A percentile compares a stretch with the other conserved stretches of the same genome.
These are phyloP conservation scores for Entomobrya proxima DNA, from an alignment of 2,888 invertebrate species.

Conservation along the genomic window DNA sequence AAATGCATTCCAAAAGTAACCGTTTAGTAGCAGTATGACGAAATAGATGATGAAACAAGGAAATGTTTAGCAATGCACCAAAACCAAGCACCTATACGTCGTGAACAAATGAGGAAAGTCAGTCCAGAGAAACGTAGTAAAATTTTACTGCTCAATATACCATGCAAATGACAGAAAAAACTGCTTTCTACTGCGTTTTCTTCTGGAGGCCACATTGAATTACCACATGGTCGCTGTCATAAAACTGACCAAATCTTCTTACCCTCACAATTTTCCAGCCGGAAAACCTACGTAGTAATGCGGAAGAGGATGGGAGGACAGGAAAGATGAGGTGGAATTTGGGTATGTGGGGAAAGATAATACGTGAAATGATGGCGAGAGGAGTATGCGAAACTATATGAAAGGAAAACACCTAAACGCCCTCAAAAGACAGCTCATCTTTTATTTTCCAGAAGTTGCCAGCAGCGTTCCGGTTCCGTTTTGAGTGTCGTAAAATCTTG, in stretches of 20 bases:
- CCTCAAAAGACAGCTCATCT: neutral
- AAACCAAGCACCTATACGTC: neutral
- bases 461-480: slow-evolving; percentile 36
- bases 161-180: slow-evolving; percentile 62
- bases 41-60: slow-evolving; percentile 2
- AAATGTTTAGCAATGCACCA: neutral
- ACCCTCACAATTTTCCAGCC: neutral
- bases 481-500: slow-evolving; percentile 43
- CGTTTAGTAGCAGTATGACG: neutral
- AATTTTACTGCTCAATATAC: slow-evolving; percentile 62
- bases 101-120: neutral
- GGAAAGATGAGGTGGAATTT: too few species aligned
- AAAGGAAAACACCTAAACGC: neutral
- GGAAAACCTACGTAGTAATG: neutral
- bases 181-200: slow-evolving; percentile 54
- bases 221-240: slow-evolving; percentile 57
- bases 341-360: neutral
- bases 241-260: slow-evolving; percentile 57
- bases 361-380: neutral
- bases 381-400: neutral
- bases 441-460: slow-evolving; percentile 28
- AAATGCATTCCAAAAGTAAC: slow-evolving; percentile 15
- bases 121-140: slow-evolving; percentile 42
- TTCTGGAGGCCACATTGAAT: slow-evolving; percentile 45
- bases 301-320: too few species aligned